Evolutionary conservation across 2,888 invertebrate species (phyloP).

Genomic region (Oconnorella tubifera): DNA sequence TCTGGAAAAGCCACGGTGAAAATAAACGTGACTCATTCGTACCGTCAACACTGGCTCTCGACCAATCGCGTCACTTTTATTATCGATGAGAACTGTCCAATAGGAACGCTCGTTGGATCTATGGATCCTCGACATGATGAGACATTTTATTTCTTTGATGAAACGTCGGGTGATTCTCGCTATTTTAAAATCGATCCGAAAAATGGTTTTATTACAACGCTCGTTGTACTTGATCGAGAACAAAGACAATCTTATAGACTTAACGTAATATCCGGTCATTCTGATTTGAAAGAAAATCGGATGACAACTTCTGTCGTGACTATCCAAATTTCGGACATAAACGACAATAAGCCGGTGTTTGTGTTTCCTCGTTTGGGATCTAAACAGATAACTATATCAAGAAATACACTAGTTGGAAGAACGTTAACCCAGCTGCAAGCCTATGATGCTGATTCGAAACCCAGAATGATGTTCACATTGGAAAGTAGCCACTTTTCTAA

Average conservation of each 20-base stretch:
- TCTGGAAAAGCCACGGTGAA: slow-evolving; percentile 11
- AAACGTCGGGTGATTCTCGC: not conserved
- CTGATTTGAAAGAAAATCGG: not conserved
- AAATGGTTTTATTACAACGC: slow-evolving; percentile 5
- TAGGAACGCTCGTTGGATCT: slow-evolving; percentile 9
- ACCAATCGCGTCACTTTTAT: slow-evolving; percentile 17
- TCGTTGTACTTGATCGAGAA: not conserved
- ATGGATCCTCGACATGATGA: not conserved
- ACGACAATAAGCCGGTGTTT: slow-evolving; percentile 10
- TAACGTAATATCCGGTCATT: not conserved
- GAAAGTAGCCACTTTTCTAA: too few relatives aligned
- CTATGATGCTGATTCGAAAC: not conserved
- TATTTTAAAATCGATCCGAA: not conserved
- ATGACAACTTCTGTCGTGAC: not conserved
- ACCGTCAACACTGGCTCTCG: slow-evolving; percentile 27
- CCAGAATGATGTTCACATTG: slow-evolving; percentile 11
- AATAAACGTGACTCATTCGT: slow-evolving; percentile 19
- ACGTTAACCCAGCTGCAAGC: not conserved
- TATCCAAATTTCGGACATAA: not conserved
- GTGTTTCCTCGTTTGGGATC: slow-evolving; percentile 2
- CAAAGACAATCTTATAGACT: too few relatives aligned
- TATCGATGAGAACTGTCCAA: slow-evolving; percentile 43
- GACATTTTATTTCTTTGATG: too few relatives aligned
- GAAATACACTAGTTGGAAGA: not conserved
- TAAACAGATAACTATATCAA: not conserved